Evolutionary conservation across 2,888 invertebrate species (phyloP).

Genomic region (Pandemis corylana): DNA sequence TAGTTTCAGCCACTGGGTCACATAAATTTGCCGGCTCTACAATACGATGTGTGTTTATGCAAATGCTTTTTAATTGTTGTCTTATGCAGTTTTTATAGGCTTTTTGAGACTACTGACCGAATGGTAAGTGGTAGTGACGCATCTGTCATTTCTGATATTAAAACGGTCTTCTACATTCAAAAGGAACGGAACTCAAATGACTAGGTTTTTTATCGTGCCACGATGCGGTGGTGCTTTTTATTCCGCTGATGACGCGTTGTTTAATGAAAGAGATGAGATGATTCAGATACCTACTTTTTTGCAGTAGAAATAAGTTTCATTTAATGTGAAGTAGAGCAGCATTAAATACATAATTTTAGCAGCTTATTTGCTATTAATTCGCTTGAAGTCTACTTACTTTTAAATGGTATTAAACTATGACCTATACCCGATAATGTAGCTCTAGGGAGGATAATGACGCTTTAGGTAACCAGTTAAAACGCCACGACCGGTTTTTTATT

Average conservation of each 20-base stretch:
- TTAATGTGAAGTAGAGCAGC: neutral
- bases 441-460: no score
- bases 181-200: slow-evolving; percentile 65
- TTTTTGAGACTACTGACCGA: slow-evolving; percentile 58
- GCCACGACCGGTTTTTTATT: no score
- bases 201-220: slow-evolving; percentile 61
- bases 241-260: slow-evolving; percentile 28
- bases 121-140: slow-evolving; percentile 65
- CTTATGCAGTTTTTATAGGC: slow-evolving; percentile 49
- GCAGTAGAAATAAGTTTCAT: slow-evolving; percentile 4
- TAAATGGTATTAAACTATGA: no score
- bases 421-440: no score
- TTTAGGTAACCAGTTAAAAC: no score
- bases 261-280: slow-evolving; percentile 36
- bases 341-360: slow-evolving; percentile 1
- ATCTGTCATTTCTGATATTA: slow-evolving; percentile 82
- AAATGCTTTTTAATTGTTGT: slow-evolving; percentile 72
- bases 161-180: slow-evolving; percentile 68
- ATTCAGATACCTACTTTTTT: slow-evolving; percentile 26
- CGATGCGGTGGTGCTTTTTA: slow-evolving; percentile 49
- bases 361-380: neutral
- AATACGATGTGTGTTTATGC: slow-evolving; percentile 69
- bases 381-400: neutral
- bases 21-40: slow-evolving; percentile 53
- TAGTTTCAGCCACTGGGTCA: slow-evolving; percentile 20